Conservation (phyloP, 2,888 invertebrate genomes). For the Coleophora flavipennella region DNA sequence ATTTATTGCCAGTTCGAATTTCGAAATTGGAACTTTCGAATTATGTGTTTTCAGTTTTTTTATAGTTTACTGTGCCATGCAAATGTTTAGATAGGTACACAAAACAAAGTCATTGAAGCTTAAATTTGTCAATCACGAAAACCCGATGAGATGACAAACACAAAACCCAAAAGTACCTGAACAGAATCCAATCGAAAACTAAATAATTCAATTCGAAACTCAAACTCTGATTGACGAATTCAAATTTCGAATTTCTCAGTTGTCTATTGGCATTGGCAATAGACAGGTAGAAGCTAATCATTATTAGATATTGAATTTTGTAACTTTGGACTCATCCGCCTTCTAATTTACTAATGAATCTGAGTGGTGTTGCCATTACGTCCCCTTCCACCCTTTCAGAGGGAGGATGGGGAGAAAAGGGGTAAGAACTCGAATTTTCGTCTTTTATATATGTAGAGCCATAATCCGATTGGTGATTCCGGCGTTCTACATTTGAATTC, state of each 20-base stretch:
- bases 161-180: conserved; percentile 46
- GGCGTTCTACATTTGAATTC: conserved; percentile 64
- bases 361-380: conserved; percentile 68
- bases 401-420: conserved; percentile 40
- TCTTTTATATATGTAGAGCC: conserved; percentile 69
- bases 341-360: conserved; percentile 75
- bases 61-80: too few relatives aligned
- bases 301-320: conserved; percentile 74
- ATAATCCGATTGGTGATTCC: conserved; percentile 70
- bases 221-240: conserved; percentile 65
- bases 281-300: conserved; percentile 50
- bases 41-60: too few relatives aligned
- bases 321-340: conserved; percentile 73
- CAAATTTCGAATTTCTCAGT: conserved; percentile 26
- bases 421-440: conserved; percentile 67
- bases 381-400: conserved; percentile 18
- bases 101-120: conserved; percentile 35
- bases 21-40: conserved; percentile 2
- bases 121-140: conserved; percentile 20
- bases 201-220: conserved; percentile 62
- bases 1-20: too few relatives aligned
- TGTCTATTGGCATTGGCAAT: conserved; percentile 4
- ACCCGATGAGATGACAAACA: conserved; percentile 37
- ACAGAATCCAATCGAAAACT: conserved; percentile 62
- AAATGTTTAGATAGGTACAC: conserved; percentile 5